Conservation (phyloP, 2,797 vertebrate genomes). For the Pangasius krempfi region DNA sequence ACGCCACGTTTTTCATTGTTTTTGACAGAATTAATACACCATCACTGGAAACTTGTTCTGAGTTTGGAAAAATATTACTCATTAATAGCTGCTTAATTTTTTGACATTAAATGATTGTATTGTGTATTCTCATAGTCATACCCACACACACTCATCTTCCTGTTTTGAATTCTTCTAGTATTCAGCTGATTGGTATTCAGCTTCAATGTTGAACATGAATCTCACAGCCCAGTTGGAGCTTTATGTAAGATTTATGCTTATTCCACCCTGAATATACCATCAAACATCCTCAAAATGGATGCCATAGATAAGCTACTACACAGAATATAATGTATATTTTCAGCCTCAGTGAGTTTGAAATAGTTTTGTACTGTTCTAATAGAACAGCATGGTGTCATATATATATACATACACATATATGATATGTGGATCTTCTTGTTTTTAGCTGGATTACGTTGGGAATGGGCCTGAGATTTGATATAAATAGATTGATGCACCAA, state of each 20-base stretch:
- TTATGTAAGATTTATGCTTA: not conserved
- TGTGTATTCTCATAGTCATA: not conserved
- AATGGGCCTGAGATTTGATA: not conserved
- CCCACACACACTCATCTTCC: not conserved
- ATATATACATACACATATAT: not conserved
- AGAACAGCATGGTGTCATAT: not conserved
- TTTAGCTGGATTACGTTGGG: not conserved
- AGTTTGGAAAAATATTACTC: not conserved
- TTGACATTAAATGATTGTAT: not conserved
- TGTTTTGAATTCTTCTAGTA: not conserved
- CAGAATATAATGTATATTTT: not conserved
- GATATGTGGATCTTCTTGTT: not conserved
- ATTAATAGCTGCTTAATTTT: not conserved
- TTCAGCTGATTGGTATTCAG: not conserved
- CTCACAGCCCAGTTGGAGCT: not conserved
- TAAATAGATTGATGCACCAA: not conserved
- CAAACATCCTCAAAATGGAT: not conserved
- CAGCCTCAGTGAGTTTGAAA: not conserved
- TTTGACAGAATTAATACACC: constrained; percentile 39
- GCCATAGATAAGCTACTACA: not conserved
- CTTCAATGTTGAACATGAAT: not conserved
- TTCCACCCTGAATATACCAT: not conserved
- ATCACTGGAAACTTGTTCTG: not conserved
- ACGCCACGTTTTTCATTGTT: constrained; percentile 34
- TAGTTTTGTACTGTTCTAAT: not conserved